Evolutionary conservation across 92 coral and sea anemone genomes (phyloP), one percentile per base, ranked within the genome.

Genomic region (Porites cylindrica): DNA sequence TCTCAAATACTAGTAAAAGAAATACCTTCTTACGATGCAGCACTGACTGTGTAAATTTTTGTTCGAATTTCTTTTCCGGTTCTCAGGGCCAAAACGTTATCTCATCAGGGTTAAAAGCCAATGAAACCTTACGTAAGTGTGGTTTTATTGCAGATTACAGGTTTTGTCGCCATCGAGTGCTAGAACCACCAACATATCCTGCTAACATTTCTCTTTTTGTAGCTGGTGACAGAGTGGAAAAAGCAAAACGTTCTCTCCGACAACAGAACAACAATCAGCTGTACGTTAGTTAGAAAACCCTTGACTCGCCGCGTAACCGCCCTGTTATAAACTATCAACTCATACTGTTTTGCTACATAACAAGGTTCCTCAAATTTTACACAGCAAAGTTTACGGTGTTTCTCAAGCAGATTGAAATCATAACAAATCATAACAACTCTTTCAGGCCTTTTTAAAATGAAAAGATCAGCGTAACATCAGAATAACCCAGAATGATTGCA

Each of bases 91-190:
- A 1, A 21, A 6, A 4, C 72, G 14, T 67, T 67, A 67, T 21
- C 72, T 67, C 72, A 21, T 20, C 10, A 47, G 72, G 24, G 72
- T 67, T 9, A 67, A 67, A 67, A 8, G 72, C 38, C 47, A 62
- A 62, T 59, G 18, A 59, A 59, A 66, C 10, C 72, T 67, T 38
- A 67, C 47, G 72, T 23, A 67, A 67, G 43, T 67, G 47, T 23
- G 17, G 9, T 24, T 5, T 67, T 6, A 23, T 67, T 67, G 72
- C 72, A 8, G 6, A 38, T 23, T 67, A 23, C 72, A 10, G 38
- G 72, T 67, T 67, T 67, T 67, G 14, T 67, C 72, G 43, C 72
- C 66, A 24, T 6, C 12, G 14, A 67, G 72, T 67, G 72, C 26
- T 8, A 67, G 32, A 24, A 67, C 47, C 38, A 67, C 72, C 72